Base-by-base conservation (phyloP, 1,140 invertebrate genomes). In the Sinonovacula constricta region DNA sequence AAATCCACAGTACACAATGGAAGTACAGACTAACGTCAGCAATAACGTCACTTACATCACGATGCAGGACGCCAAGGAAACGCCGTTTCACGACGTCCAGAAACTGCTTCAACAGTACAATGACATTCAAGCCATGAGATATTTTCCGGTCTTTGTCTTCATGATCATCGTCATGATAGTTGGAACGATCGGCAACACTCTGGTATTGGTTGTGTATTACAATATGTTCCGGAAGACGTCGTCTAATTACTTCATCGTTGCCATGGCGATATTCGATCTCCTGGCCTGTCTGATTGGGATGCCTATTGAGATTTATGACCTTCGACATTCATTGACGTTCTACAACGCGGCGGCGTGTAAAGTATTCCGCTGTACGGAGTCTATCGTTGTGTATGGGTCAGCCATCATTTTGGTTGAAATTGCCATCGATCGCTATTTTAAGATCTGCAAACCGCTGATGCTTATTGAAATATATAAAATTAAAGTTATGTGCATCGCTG, bases 261-360 rank as follows among this genome's bases (percentile, higher is more conserved):
- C 83, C 26, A 83, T 88, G 83, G 85, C 86, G 10, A 72, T 86
- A 26, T 86, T 88, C 77, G 86, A 88, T 67, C 79, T 88, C 26
- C 39, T 88, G 5, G 82, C 85, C 4, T 88, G 86, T 51, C 33
- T 80, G 5, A 74, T 88, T n/a, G 84, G 85, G 0, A 79, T 88
- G 77, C 86, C 86, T 0, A 84, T 81, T 0, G 85, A 87, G 62
- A 30, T 87, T 3, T 87, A 83, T 60, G 84, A 87, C 51, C 68
- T 87, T 4, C 68, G 81, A 53, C 80, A 85, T 54, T 82, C 86
- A 1, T 87, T 81, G 68, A 86, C 82, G 31, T 87, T 87, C 68
- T 85, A 82, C 81, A 87, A 77, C 76, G 66, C 78, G 3, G 76
- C 75, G 1, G 76, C 78, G 5, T 86, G 85, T 59, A 86, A 86